phyloP scores from a whole-genome alignment of 1,140 invertebrate genomes.

The Subanguina moxae region DNA sequence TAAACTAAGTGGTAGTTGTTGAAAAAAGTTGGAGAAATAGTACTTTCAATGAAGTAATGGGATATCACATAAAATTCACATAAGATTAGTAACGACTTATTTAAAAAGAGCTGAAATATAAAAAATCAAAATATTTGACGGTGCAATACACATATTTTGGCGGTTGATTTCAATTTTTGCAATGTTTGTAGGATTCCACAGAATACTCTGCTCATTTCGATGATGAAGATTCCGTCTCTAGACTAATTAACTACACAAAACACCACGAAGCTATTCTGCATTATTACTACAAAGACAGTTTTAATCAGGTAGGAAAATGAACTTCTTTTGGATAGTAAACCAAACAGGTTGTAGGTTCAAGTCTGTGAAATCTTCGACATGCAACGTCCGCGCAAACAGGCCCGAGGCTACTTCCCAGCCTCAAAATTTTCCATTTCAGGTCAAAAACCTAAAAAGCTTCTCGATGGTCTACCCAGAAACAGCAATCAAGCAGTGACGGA shows the following conservation, averaged over 20 bases:
- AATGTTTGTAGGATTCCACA: neutral
- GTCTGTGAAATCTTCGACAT: slow-evolving; percentile 15
- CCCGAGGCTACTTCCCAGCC: neutral
- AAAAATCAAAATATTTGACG: no score
- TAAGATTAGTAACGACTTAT: no score
- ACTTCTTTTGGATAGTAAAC: no score
- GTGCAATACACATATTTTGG: no score
- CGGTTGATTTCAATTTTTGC: neutral
- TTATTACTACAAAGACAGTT: slow-evolving; percentile 6
- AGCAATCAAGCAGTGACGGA: slow-evolving; percentile 2
- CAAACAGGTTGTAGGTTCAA: slow-evolving; percentile 2
- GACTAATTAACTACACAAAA: neutral
- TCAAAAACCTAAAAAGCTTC: neutral
- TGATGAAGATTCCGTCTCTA: slow-evolving; percentile 2
- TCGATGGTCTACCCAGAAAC: neutral
- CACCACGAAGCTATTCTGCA: slow-evolving; percentile 7
- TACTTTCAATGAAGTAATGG: no score
- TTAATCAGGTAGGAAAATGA: neutral
- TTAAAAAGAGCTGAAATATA: no score
- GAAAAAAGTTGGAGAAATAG: no score
- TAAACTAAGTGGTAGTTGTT: no score
- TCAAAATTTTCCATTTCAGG: neutral
- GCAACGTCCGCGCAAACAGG: neutral
- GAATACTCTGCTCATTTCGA: neutral
- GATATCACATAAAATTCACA: no score